Evolutionary conservation across 2,797 vertebrate genomes (phyloP), one percentile per base, ranked within the genome.

Genomic region (Micromesistius poutassou): DNA sequence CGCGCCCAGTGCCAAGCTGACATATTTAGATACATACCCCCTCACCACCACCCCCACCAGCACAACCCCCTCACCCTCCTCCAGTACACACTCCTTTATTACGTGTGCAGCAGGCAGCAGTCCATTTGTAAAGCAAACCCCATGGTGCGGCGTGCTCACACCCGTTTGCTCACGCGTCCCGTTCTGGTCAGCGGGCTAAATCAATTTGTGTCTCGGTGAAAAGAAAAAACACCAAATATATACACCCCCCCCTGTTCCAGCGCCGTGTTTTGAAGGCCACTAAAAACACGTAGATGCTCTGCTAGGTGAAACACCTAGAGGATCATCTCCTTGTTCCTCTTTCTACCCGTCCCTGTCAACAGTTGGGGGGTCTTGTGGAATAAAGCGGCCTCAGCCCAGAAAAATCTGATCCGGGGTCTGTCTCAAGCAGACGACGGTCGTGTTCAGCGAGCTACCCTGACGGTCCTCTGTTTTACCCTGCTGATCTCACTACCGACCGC

Each of bases 121-220:
- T 92, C 90, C 89, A 92, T 93, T 93, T 94, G 89, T 92, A 91
- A 93, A 93, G 85, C 80, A 76, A 28, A 71, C 91, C 91, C 89
- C 80, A 77, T 82, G 88, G 89, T 90, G 83, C 86, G 91, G 87
- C 89, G 78, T 83, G 91, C 86, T 87, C 87, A 80, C 87, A 82
- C 88, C 87, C 88, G 91, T 88, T 71, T 68, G 88, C 84, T 86
- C 73, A 79, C 92, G 87, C 89, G 88, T 87, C 83, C 82, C 83
- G 90, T 91, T 94, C 91, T 92, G 91, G 94, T 93, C 92, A 89
- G 87, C 84, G 83, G 89, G 91, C 86, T 66, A 30, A 89, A 94
- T 94, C 90, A 89, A 94, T 94, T 81, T 78, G 90, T 91, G 93
- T 93, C 93, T 95, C 92, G 89, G 90, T 94, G 94, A 93, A 91